Evolutionary conservation across 2,888 invertebrate genomes (phyloP).

Genomic region (Phengaris arion): DNA sequence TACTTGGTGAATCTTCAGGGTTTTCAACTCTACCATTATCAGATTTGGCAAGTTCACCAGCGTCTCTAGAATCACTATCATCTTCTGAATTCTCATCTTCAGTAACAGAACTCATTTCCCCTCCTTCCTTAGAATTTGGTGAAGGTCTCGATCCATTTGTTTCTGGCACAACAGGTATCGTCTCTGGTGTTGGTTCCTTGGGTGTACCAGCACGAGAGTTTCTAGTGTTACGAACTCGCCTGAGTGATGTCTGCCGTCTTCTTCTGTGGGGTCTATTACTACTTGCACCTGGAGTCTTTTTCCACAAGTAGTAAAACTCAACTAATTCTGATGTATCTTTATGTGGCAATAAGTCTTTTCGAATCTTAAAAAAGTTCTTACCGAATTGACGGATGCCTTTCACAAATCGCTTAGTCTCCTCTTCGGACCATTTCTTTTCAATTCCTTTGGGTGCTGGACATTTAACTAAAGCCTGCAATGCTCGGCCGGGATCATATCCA

Average conservation of each 20-base stretch:
- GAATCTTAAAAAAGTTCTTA: constrained; percentile 98
- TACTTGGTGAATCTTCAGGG: constrained; percentile 90
- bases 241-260: constrained; percentile 90
- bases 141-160: constrained; percentile 81
- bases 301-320: constrained; percentile 99
- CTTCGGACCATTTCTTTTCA: constrained; percentile 98
- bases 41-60: constrained; percentile 88
- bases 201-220: constrained; percentile 90
- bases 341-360: constrained; percentile 96
- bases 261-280: constrained; percentile 96
- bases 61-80: constrained; percentile 95
- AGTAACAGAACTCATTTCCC: constrained; percentile 88
- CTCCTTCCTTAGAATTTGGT: constrained; percentile 83
- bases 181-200: constrained; percentile 85
- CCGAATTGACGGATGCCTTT: constrained; percentile 99
- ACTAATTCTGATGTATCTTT: constrained; percentile 98
- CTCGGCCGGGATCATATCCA: constrained; percentile 97
- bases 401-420: constrained; percentile 98
- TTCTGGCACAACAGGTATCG: constrained; percentile 72
- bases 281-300: constrained; percentile 98
- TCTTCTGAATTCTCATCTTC: constrained; percentile 96
- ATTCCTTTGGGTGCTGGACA: constrained; percentile 98
- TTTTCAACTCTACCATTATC: constrained; percentile 87
- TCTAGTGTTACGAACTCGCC: constrained; percentile 92
- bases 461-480: constrained; percentile 96